These are phyloP conservation scores for Oenanthe melanoleuca DNA, from an alignment of 2,113 vertebrate species.

Conservation along the genomic window DNA sequence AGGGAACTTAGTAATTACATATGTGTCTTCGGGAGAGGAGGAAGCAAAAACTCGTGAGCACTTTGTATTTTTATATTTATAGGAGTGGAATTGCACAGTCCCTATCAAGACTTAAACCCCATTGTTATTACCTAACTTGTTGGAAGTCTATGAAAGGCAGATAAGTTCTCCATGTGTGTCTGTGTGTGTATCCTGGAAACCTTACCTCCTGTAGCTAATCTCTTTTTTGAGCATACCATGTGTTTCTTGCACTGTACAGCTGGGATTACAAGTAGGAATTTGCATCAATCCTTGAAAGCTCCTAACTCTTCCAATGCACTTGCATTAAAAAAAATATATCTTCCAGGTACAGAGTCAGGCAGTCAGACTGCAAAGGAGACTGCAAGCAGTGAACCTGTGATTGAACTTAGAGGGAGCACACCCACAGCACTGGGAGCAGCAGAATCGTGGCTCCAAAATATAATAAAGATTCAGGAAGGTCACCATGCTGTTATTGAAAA, in stretches of 20 bases:
- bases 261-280: neutral
- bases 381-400: neutral
- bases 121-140: neutral
- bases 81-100: neutral
- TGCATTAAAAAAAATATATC: neutral
- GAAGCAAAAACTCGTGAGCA: neutral
- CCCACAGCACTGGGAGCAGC: constrained; percentile 66
- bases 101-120: neutral
- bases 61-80: neutral
- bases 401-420: constrained; percentile 64
- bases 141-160: neutral
- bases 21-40: neutral
- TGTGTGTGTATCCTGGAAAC: neutral
- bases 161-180: neutral
- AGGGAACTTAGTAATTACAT: neutral
- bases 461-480: neutral
- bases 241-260: neutral
- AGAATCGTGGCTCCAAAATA: constrained; percentile 60
- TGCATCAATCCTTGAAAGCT: neutral
- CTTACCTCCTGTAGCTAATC: neutral
- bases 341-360: constrained; percentile 4
- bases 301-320: neutral
- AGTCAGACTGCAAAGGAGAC: neutral
- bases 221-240: neutral
- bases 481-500: constrained; percentile 60